Conservation (phyloP, 37 sponge, comb jelly and placozoan genomes). For the Aphrocallistes beatrix region DNA sequence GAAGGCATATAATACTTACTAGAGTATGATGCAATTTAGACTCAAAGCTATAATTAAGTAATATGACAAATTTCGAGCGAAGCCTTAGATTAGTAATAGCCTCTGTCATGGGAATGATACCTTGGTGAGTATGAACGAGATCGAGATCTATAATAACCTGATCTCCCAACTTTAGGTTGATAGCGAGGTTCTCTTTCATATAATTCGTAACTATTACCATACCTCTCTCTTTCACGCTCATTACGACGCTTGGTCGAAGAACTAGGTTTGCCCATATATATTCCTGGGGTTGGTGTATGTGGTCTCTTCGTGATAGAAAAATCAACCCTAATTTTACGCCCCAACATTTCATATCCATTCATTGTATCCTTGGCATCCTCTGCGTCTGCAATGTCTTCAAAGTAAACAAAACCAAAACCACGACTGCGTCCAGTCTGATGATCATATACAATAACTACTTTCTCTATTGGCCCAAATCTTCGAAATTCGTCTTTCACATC, state of each 20-base stretch:
- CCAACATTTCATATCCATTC: conserved; percentile 86
- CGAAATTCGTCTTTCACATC: conserved; percentile 66
- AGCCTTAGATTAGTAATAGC: not conserved
- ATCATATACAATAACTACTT: conserved; percentile 80
- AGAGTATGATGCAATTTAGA: too few species aligned
- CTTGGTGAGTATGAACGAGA: not conserved
- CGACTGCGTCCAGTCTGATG: conserved; percentile 77
- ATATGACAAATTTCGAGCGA: too few species aligned
- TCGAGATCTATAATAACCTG: not conserved
- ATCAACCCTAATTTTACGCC: conserved; percentile 80
- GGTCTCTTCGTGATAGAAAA: conserved; percentile 95
- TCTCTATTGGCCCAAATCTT: conserved; percentile 70
- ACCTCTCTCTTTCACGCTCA: not conserved
- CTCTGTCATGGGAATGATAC: not conserved
- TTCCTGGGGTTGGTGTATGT: conserved; percentile 94
- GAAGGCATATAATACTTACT: too few species aligned
- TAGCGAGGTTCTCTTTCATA: not conserved
- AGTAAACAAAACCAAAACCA: conserved; percentile 77
- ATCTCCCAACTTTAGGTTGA: not conserved
- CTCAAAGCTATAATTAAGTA: too few species aligned
- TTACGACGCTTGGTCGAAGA: not conserved
- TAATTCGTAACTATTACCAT: not conserved
- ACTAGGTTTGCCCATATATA: conserved; percentile 86
- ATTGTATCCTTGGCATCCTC: conserved; percentile 73
- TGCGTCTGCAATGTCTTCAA: conserved; percentile 62